These are phyloP conservation scores for Puntigrus tetrazona DNA, from an alignment of 2,113 vertebrate species.

Conservation along the genomic window DNA sequence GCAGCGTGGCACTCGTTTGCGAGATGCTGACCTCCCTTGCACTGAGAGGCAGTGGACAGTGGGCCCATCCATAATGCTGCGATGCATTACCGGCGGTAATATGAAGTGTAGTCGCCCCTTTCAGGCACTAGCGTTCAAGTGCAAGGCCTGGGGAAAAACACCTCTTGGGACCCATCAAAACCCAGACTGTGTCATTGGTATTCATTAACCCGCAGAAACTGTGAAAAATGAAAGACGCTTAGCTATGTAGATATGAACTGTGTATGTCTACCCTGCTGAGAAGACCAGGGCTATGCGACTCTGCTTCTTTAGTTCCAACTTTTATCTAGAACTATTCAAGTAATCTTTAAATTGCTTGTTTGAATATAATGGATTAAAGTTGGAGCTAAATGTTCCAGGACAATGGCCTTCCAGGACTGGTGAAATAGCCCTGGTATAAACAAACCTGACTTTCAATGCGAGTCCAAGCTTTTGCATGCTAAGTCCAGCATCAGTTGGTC, in stretches of 20 bases:
- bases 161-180: conserved; percentile 29
- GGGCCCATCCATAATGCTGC: conserved; percentile 63
- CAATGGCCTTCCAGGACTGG: not conserved
- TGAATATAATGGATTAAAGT: not conserved
- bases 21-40: conserved; percentile 68
- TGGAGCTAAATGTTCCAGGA: not conserved
- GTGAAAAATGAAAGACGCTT: conserved; percentile 1
- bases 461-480: not conserved
- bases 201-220: not conserved
- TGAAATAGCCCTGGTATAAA: not conserved
- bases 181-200: not conserved
- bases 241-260: conserved; percentile 16
- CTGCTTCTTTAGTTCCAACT: not conserved
- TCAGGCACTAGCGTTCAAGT: conserved; percentile 21
- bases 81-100: conserved; percentile 50
- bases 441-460: not conserved
- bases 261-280: not conserved
- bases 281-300: not conserved
- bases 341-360: not conserved
- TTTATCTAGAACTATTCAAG: not conserved
- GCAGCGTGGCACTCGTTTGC: conserved; percentile 55
- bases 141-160: conserved; percentile 6
- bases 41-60: conserved; percentile 48
- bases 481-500: no score
- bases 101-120: conserved; percentile 28